A percentile compares a stretch with the other conserved stretches of the same genome.
Conservation (phyloP, 2,888 invertebrate species). For the Machimus rusticus region DNA sequence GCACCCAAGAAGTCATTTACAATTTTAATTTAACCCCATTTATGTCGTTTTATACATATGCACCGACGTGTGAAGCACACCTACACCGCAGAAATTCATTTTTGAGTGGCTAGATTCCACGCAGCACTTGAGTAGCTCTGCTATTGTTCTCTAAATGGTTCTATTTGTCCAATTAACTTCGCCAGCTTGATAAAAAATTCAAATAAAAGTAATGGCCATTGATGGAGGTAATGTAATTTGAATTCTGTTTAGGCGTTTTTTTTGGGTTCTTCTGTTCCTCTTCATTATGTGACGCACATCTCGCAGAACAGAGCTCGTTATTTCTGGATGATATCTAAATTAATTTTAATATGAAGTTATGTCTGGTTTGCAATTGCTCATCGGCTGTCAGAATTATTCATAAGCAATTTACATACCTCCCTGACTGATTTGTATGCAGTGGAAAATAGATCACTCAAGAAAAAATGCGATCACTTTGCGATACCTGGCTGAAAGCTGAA, state of each 20-base stretch:
- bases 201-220: conserved; percentile 21
- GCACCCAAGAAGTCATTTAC: conserved; percentile 29
- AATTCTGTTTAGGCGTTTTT: conserved; percentile 11
- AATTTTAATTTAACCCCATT: conserved; percentile 39
- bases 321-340: conserved; percentile 47
- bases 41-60: background rate
- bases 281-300: background rate
- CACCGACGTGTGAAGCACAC: background rate
- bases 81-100: background rate
- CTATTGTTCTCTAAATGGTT: conserved; percentile 48
- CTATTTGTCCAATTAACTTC: conserved; percentile 48
- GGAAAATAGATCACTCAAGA: conserved; percentile 8
- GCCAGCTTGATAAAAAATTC: conserved; percentile 16
- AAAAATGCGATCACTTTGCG: conserved; percentile 42
- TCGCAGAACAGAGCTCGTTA: background rate
- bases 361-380: conserved; percentile 47
- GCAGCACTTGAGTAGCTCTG: conserved; percentile 23
- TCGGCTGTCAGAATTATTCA: conserved; percentile 47
- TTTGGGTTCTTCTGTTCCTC: background rate
- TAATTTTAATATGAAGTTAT: conserved; percentile 47
- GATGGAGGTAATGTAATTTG: conserved; percentile 16
- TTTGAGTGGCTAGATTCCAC: background rate
- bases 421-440: conserved; percentile 41
- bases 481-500: conserved; percentile 30
- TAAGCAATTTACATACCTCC: conserved; percentile 47